Evolutionary conservation across 2,888 invertebrate genomes (phyloP), one percentile per base, ranked within the genome.

Genomic region (Lasioglossum morio): DNA sequence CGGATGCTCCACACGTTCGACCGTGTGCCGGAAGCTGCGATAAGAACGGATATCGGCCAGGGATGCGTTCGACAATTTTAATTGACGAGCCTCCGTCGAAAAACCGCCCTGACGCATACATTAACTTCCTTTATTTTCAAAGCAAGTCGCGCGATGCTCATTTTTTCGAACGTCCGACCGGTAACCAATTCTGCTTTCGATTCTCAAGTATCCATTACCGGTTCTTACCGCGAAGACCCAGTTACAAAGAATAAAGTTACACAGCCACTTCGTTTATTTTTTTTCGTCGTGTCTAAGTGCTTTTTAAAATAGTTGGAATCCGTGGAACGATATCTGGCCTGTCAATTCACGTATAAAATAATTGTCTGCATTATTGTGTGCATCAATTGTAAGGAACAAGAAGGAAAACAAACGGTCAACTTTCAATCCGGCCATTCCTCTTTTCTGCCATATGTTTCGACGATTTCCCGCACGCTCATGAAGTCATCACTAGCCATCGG

Each of bases 41-140:
- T 77, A 79, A 79, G 82, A 85, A 83, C 37, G 23, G 82, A 60
- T 66, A 72, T 72, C 46, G 72, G 46, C 30, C 23, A 30, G 23
- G 63, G 60, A 10, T 37, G 37, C 77, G 80, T 85, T 80, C 84
- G 85, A 82, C 87, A 57, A 84, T 78, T 84, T 89, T 89, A 89
- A 89, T 89, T 87, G 88, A 86, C 81, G 60, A 72, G 76, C 27
- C 66, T 34, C 34, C 66, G 66, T 34, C 66, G 34, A 66, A 30
- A 14, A 23, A 19, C 34, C 74, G 74, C 73, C 78, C 66, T 80
- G 84, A 43, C 53, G 75, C n/a, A n/a, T 27, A 60, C 14, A 14
- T 60, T 60, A 60, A 60, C 12, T 30, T 60, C 60, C 14, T 60
- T 60, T 60, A 60, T 60, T 60, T 60, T 27, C 27, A 30, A 27